These are phyloP conservation scores for Acyrthosiphon pisum DNA, from an alignment of 1,140 invertebrate species.

Conservation along the genomic window DNA sequence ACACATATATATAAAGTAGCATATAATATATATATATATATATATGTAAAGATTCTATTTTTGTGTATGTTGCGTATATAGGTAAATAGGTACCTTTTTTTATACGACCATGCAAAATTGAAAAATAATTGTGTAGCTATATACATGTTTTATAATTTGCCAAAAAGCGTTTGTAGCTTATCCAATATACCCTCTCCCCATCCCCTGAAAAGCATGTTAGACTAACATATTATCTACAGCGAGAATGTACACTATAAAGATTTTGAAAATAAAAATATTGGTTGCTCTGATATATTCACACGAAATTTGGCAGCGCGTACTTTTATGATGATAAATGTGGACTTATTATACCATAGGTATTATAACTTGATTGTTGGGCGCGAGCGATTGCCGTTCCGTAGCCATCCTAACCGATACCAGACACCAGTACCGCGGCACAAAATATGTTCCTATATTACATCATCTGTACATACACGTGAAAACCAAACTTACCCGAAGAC, in stretches of 20 bases:
- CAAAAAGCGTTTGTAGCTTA: not conserved
- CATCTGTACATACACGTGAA: not conserved
- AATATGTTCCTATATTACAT: not conserved
- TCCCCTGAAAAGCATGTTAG: not conserved
- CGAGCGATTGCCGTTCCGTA: too few relatives aligned
- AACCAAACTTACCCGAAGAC: constrained; percentile 41
- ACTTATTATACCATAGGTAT: not conserved
- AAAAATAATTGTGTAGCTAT: not conserved
- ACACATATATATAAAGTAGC: too few relatives aligned
- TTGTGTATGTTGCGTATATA: too few relatives aligned
- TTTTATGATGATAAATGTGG: not conserved
- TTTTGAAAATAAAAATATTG: not conserved
- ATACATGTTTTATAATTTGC: not conserved
- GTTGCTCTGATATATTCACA: not conserved
- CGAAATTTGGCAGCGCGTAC: not conserved
- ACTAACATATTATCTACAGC: not conserved
- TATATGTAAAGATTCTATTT: too few relatives aligned
- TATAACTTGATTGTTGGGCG: not conserved
- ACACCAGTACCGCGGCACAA: not conserved
- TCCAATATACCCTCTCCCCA: not conserved
- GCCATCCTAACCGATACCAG: too few relatives aligned
- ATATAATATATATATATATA: too few relatives aligned
- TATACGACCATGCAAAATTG: too few relatives aligned
- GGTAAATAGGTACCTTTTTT: too few relatives aligned
- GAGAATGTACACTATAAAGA: not conserved